Evolutionary conservation across 2,888 invertebrate species (phyloP).

Genomic region (Furcula furcula): DNA sequence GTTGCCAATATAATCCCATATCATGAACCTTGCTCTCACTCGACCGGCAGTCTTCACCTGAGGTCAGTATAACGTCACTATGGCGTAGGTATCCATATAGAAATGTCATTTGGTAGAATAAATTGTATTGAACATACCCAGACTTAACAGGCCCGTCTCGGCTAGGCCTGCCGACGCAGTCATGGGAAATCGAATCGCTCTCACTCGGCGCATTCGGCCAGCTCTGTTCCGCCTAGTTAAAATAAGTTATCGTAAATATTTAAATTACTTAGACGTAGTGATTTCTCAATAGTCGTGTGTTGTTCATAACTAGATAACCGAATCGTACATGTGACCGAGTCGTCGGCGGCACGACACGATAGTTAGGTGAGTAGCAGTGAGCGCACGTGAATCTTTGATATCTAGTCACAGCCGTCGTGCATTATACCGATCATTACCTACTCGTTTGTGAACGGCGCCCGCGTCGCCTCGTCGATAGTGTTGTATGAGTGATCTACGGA

Average conservation of each 20-base stretch:
- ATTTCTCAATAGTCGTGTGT: slow-evolving; percentile 39
- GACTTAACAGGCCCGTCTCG: too few relatives aligned
- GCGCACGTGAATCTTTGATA: slow-evolving; percentile 53
- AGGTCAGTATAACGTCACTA: too few relatives aligned
- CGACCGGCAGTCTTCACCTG: too few relatives aligned
- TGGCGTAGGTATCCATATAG: too few relatives aligned
- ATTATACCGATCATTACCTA: slow-evolving; percentile 26
- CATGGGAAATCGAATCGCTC: too few relatives aligned
- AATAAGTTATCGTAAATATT: slow-evolving; percentile 31
- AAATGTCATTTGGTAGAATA: too few relatives aligned
- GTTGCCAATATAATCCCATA: too few relatives aligned
- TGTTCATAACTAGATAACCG: slow-evolving; percentile 34
- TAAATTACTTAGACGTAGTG: slow-evolving; percentile 36
- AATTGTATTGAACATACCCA: too few relatives aligned
- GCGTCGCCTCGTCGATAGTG: slow-evolving; percentile 31
- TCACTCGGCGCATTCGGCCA: background rate
- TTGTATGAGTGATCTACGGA: slow-evolving; percentile 28
- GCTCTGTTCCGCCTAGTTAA: slow-evolving; percentile 19
- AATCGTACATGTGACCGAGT: slow-evolving; percentile 33
- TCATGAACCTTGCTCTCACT: too few relatives aligned
- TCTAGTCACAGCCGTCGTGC: slow-evolving; percentile 73
- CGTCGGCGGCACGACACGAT: slow-evolving; percentile 33
- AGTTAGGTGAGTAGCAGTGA: slow-evolving; percentile 24
- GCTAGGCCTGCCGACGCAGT: too few relatives aligned
- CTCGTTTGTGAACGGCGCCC: slow-evolving; percentile 11